Evolutionary conservation across 2,113 vertebrate genomes (phyloP).

Genomic region (Theropithecus gelada): DNA sequence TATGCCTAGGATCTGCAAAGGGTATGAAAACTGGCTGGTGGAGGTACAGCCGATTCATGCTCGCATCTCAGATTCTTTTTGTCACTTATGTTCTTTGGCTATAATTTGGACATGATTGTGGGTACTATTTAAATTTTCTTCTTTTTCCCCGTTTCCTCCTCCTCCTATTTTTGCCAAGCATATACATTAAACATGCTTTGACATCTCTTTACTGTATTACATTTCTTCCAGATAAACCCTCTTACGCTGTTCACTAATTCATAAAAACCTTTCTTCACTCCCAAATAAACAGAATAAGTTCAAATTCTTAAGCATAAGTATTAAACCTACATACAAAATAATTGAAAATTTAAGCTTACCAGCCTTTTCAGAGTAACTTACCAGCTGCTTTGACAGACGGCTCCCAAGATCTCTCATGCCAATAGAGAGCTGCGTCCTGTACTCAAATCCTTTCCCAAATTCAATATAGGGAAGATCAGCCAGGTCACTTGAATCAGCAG

Average conservation of each 20-base stretch:
- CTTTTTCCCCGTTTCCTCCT: not conserved
- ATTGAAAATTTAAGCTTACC: not conserved
- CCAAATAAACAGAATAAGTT: not conserved
- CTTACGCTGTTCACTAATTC: not conserved
- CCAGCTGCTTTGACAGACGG: constrained; percentile 75
- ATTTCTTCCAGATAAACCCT: not conserved
- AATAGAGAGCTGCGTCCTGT: constrained; percentile 75
- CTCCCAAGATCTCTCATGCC: constrained; percentile 76
- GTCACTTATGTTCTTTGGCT: not conserved
- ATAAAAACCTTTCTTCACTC: not conserved
- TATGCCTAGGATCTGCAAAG: not conserved
- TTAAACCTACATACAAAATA: not conserved
- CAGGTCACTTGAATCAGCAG: not conserved
- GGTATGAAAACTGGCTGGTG: not conserved
- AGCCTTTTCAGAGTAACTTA: constrained; percentile 70
- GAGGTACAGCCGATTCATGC: accelerated
- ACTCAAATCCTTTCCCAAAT: constrained; percentile 83
- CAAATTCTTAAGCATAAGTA: not conserved
- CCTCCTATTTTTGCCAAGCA: not conserved
- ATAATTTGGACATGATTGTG: not conserved
- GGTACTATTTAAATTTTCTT: not conserved
- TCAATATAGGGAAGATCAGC: constrained; percentile 78
- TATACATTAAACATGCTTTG: not conserved
- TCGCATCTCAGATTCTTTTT: not conserved
- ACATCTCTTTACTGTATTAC: not conserved